These are phyloP conservation scores for Hucho hucho DNA, from an alignment of 2,113 vertebrate genomes.

Conservation along the genomic window DNA sequence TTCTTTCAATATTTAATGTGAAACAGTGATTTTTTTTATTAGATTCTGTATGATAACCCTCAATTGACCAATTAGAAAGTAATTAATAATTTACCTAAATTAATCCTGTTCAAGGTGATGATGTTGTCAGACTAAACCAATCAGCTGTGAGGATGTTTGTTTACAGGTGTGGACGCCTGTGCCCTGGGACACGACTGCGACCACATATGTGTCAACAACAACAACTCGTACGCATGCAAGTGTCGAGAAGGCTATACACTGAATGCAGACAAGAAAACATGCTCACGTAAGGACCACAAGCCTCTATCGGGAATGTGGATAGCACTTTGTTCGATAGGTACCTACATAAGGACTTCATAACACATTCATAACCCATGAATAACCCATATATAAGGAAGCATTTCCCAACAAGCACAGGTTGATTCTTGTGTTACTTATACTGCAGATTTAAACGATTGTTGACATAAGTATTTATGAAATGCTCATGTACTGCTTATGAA, in stretches of 20 bases:
- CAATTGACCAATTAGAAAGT: neutral
- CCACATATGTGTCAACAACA: conserved; percentile 76
- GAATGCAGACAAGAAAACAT: conserved; percentile 80
- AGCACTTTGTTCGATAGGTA: too few relatives aligned
- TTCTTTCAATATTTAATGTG: neutral
- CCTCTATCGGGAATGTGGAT: too few relatives aligned
- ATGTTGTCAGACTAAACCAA: conserved; percentile 33
- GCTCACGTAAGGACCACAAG: conserved; percentile 68
- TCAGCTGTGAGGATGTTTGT: conserved; percentile 48
- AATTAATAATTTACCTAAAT: conserved; percentile 14
- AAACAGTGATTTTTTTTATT: neutral
- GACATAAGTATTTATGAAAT: too few relatives aligned
- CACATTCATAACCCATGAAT: too few relatives aligned
- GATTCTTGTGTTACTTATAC: too few relatives aligned
- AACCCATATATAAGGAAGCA: too few relatives aligned
- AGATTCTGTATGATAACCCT: neutral
- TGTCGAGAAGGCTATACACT: conserved; percentile 76
- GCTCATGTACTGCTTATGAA: too few relatives aligned
- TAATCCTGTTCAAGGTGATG: neutral
- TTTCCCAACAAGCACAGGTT: too few relatives aligned
- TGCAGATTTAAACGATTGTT: too few relatives aligned
- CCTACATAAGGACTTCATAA: too few relatives aligned
- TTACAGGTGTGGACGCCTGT: conserved; percentile 74
- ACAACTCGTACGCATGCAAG: conserved; percentile 67
- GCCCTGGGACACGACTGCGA: conserved; percentile 76